A percentile compares a stretch with the other conserved stretches of the same genome.
These are phyloP conservation scores for Lasioglossum baleicum DNA, from an alignment of 1,140 invertebrate species.

Conservation along the genomic window DNA sequence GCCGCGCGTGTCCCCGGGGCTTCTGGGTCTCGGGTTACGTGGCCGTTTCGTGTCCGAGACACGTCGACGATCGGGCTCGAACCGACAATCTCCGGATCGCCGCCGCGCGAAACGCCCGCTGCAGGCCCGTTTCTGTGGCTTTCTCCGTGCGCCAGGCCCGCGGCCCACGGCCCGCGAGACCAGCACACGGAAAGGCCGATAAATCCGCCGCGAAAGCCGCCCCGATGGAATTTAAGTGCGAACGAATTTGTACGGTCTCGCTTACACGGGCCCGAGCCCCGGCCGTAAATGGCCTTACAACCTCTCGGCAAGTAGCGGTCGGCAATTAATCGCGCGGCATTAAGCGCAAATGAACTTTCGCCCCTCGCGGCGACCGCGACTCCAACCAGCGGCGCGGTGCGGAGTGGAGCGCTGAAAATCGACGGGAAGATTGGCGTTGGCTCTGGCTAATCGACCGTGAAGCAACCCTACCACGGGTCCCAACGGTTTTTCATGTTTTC, in stretches of 20 bases:
- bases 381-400: too few species aligned
- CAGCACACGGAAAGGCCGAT: constrained; percentile 49
- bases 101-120: constrained; percentile 19
- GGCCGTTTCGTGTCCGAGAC: constrained; percentile 12
- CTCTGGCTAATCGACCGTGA: constrained; percentile 37
- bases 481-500: neutral
- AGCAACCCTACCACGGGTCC: neutral
- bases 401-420: constrained; percentile 28
- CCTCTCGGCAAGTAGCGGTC: constrained; percentile 38
- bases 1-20: constrained; percentile 21
- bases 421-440: constrained; percentile 30
- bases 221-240: constrained; percentile 74
- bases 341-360: constrained; percentile 67
- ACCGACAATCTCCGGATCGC: constrained; percentile 8
- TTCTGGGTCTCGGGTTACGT: constrained; percentile 13
- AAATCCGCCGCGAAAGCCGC: constrained; percentile 62
- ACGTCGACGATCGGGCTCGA: neutral
- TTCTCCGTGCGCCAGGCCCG: constrained; percentile 24
- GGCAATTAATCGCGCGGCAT: constrained; percentile 73
- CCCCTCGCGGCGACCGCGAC: neutral
- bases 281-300: constrained; percentile 77
- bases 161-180: too few species aligned
- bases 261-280: constrained; percentile 72
- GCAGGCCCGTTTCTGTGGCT: constrained; percentile 19
- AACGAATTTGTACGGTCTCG: constrained; percentile 77